Conservation (phyloP, 2,797 vertebrate species). For the Rhynchotus rufescens region DNA sequence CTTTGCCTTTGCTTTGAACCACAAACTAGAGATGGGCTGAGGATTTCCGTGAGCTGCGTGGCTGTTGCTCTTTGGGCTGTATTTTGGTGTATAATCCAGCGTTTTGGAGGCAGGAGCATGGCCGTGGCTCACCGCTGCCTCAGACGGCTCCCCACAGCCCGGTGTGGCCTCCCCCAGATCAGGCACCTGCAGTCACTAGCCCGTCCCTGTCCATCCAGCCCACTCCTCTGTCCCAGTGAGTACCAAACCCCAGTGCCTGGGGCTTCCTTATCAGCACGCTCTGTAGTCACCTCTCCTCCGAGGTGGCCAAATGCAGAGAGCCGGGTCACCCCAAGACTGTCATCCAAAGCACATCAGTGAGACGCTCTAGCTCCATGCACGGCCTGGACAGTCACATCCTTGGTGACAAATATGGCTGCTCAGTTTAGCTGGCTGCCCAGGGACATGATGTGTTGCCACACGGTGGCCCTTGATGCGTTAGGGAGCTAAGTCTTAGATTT, state of each 20-base stretch:
- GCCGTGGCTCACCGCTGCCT: not conserved
- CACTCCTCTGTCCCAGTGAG: not conserved
- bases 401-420: not conserved
- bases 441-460: not conserved
- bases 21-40: rapidly evolving
- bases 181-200: not conserved
- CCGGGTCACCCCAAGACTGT: not conserved
- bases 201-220: not conserved
- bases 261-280: not conserved
- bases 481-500: not conserved
- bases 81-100: not conserved
- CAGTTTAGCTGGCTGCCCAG: not conserved
- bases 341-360: not conserved
- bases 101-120: not conserved
- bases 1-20: not conserved
- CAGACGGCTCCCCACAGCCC: not conserved
- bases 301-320: too few species aligned
- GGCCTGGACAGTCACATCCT: not conserved
- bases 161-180: not conserved
- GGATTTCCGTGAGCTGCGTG: not conserved
- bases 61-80: not conserved
- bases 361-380: not conserved
- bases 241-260: not conserved
- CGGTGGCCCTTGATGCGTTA: rapidly evolving
- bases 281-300: not conserved